Conservation (phyloP, 2,888 invertebrate species). For the Bibio marci region DNA sequence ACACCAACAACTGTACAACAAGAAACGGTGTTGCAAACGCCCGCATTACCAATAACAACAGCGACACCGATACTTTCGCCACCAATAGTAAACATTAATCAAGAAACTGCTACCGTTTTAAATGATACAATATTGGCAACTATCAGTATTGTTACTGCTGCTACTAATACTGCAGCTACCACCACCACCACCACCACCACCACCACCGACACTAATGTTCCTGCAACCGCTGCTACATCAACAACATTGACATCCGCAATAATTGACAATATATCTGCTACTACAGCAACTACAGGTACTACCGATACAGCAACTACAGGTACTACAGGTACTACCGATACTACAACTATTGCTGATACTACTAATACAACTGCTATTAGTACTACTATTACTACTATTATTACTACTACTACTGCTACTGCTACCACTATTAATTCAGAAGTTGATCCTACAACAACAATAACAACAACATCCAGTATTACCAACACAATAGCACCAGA, state of each 20-base stretch:
- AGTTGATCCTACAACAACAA: slow-evolving; percentile 3
- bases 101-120: no score
- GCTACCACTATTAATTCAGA: slow-evolving; percentile 5
- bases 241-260: background rate
- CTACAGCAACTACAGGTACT: slow-evolving; percentile 13
- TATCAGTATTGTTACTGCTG: slow-evolving; percentile 8
- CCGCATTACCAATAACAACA: slow-evolving; percentile 10
- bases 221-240: slow-evolving; percentile 7
- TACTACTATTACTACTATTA: background rate
- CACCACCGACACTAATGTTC: slow-evolving; percentile 15
- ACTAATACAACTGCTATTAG: no score
- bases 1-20: slow-evolving; percentile 13
- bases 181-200: slow-evolving; percentile 9
- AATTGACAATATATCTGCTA: slow-evolving; percentile 9
- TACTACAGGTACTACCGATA: slow-evolving; percentile 16
- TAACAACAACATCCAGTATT: slow-evolving; percentile 7
- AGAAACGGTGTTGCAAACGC: slow-evolving; percentile 31
- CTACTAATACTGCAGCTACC: slow-evolving; percentile 16
- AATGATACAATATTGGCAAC: slow-evolving; percentile 29
- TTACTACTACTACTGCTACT: slow-evolving; percentile 12
- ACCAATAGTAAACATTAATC: no score
- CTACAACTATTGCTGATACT: no score
- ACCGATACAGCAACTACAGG: slow-evolving; percentile 28
- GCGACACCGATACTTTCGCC: slow-evolving; percentile 15
- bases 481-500: no score